Evolutionary conservation across 2,113 vertebrate genomes (phyloP).

Genomic region (Onychorhynchus coronatus): DNA sequence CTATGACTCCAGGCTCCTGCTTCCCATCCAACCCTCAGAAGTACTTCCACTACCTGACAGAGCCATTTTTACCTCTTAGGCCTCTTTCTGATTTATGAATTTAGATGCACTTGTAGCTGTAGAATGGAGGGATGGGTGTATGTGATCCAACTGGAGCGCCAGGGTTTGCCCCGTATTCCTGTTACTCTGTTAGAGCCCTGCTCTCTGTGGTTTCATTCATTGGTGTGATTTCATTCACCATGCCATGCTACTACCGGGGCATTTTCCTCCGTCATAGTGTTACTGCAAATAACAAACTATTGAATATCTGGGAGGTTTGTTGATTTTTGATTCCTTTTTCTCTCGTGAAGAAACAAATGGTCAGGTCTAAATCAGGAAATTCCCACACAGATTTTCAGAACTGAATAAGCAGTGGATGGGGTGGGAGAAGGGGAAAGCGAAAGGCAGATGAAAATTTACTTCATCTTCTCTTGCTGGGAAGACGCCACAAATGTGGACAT

Average conservation of each 20-base stretch:
- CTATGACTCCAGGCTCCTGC: neutral
- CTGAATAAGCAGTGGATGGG: neutral
- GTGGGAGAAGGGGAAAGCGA: accelerated
- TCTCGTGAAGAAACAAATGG: neutral
- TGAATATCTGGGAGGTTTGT: neutral
- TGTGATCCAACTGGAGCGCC: neutral
- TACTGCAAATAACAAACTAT: neutral
- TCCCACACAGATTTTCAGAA: neutral
- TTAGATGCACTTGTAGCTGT: neutral
- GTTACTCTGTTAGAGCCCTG: neutral
- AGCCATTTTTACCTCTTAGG: neutral
- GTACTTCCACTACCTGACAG: neutral
- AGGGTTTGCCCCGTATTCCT: neutral
- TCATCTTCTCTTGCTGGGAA: neutral
- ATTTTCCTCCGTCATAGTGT: neutral
- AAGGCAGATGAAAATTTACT: neutral
- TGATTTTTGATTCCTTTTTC: neutral
- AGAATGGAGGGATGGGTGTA: neutral
- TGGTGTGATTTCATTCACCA: too few species aligned
- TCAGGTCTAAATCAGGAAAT: neutral
- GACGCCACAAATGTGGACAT: neutral
- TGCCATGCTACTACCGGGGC: accelerated
- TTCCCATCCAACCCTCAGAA: neutral
- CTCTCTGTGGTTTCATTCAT: neutral
- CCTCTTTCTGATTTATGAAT: neutral